phyloP scores from a whole-genome alignment of 2,888 invertebrate species.

The Hypomecis punctinalis region DNA sequence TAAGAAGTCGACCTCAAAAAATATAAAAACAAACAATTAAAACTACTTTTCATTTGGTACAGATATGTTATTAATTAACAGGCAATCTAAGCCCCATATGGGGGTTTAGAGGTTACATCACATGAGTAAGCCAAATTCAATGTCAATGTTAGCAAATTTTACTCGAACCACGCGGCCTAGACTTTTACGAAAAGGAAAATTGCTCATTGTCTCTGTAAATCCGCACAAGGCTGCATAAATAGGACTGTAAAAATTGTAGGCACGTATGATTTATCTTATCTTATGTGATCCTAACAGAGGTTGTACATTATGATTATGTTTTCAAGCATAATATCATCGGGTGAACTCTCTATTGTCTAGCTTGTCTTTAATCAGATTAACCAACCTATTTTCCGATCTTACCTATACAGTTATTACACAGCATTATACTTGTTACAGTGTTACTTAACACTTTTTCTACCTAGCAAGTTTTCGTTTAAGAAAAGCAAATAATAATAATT shows the following conservation, averaged over 20 bases:
- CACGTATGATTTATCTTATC: neutral
- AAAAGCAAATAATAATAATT: too few species aligned
- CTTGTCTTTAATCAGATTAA: too few species aligned
- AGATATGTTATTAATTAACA: conserved; percentile 8
- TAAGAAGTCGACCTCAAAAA: conserved; percentile 47
- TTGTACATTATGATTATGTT: too few species aligned
- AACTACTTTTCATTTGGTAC: conserved; percentile 1
- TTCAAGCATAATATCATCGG: too few species aligned
- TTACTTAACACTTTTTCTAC: too few species aligned
- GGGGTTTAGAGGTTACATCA: conserved; percentile 10
- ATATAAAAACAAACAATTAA: conserved; percentile 30
- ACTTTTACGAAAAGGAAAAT: conserved; percentile 16
- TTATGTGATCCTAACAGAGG: too few species aligned
- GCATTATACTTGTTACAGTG: too few species aligned
- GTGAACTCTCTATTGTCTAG: too few species aligned
- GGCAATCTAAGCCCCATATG: conserved; percentile 2
- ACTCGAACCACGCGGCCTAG: conserved; percentile 6
- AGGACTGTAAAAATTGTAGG: neutral
- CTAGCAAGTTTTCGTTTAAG: too few species aligned
- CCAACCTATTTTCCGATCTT: too few species aligned
- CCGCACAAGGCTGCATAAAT: conserved; percentile 1
- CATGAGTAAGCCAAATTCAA: conserved; percentile 10
- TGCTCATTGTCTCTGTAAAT: conserved; percentile 4
- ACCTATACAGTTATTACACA: too few species aligned
- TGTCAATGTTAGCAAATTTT: neutral